A percentile compares a stretch with the other conserved stretches of the same genome.
phyloP scores from a whole-genome alignment of 1,140 invertebrate genomes.

The Bombus superbus region DNA sequence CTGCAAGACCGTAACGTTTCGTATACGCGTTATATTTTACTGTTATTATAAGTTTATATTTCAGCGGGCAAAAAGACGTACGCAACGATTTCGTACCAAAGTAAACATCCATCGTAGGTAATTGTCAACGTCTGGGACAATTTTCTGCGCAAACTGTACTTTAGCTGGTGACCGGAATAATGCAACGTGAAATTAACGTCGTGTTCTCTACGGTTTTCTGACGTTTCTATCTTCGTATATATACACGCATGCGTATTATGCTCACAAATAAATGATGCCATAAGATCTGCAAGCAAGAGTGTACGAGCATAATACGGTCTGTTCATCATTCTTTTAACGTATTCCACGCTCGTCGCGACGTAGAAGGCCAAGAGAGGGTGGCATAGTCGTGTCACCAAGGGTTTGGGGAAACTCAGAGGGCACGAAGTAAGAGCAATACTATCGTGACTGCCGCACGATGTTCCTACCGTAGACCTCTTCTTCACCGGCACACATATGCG shows the following conservation, averaged over 20 bases:
- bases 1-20: not conserved
- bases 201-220: not conserved
- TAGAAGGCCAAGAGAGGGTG: slow-evolving; percentile 56
- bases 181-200: slow-evolving; percentile 2
- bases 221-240: not conserved
- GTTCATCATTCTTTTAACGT: slow-evolving; percentile 75
- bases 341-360: slow-evolving; percentile 67
- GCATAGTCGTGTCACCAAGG: slow-evolving; percentile 61
- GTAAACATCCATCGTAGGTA: not conserved
- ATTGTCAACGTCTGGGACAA: not conserved
- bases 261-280: not conserved
- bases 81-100: not conserved
- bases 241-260: not conserved
- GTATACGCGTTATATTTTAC: too few species aligned
- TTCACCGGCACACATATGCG: slow-evolving; percentile 28
- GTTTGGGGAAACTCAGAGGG: slow-evolving; percentile 61
- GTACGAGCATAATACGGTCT: slow-evolving; percentile 60
- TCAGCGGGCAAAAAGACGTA: not conserved
- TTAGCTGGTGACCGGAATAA: not conserved
- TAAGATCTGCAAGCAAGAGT: slow-evolving; percentile 30
- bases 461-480: slow-evolving; percentile 53
- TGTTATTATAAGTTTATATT: not conserved
- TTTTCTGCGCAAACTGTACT: too few species aligned
- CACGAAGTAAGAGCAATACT: slow-evolving; percentile 67
- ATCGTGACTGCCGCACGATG: slow-evolving; percentile 64